Evolutionary conservation across 2,113 vertebrate species (phyloP).

Genomic region (Parotia lawesii): DNA sequence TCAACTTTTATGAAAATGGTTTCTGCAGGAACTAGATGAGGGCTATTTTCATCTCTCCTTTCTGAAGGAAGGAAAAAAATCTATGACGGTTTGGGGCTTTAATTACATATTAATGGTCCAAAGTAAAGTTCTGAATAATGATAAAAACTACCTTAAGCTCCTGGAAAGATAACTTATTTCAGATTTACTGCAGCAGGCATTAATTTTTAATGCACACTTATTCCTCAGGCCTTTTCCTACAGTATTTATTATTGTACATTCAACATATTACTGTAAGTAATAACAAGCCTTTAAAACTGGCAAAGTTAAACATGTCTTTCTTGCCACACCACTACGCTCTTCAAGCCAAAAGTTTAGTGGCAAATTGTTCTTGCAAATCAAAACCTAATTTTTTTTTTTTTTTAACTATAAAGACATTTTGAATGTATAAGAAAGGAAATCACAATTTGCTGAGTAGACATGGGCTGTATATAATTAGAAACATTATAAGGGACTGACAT

Average conservation of each 20-base stretch:
- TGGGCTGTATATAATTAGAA: background rate
- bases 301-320: background rate
- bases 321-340: background rate
- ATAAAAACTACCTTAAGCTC: background rate
- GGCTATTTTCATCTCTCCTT: background rate
- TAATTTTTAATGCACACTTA: background rate
- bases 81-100: background rate
- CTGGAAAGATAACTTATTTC: background rate
- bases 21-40: background rate
- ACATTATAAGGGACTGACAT: background rate
- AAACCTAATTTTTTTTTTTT: background rate
- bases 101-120: background rate
- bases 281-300: background rate
- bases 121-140: background rate
- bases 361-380: slow-evolving; percentile 1
- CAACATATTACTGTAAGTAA: background rate
- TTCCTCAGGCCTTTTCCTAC: background rate
- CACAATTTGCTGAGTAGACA: background rate
- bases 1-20: background rate
- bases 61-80: background rate
- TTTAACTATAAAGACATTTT: background rate
- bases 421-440: background rate
- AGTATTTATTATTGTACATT: background rate
- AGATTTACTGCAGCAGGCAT: background rate
- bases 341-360: background rate